Percentiles rank a stretch among this genome's conserved stretches.
Conservation (phyloP, 2,113 vertebrate genomes). For the Oreochromis aureus region DNA sequence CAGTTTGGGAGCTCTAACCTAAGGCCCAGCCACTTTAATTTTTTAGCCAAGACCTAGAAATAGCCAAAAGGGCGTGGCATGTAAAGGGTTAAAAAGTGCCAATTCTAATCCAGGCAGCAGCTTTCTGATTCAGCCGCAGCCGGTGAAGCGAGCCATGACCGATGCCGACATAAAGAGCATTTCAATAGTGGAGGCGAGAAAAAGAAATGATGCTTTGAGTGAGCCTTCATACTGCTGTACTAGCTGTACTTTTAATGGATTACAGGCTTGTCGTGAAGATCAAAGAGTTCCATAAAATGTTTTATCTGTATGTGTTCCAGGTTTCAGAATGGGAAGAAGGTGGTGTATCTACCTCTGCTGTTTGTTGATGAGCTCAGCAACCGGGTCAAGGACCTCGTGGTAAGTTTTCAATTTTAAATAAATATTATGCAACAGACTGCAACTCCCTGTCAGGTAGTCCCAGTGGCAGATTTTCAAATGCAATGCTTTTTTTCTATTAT, state of each 20-base stretch:
- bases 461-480: background rate
- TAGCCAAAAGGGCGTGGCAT: background rate
- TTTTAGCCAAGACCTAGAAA: background rate
- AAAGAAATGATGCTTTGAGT: background rate
- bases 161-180: background rate
- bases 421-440: background rate
- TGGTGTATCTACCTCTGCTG: slow-evolving; percentile 96
- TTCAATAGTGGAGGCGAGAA: background rate
- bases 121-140: background rate
- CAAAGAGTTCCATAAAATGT: background rate
- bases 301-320: slow-evolving; percentile 59
- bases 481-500: background rate
- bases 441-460: background rate
- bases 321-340: slow-evolving; percentile 86
- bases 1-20: background rate
- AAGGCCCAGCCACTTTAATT: background rate
- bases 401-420: slow-evolving; percentile 56
- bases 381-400: slow-evolving; percentile 93
- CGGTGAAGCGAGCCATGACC: background rate
- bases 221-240: background rate
- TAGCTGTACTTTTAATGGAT: background rate
- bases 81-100: background rate
- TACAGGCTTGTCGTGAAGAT: background rate
- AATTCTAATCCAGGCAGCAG: background rate
- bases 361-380: slow-evolving; percentile 98